Evolutionary conservation across 2,113 vertebrate species (phyloP).

Genomic region (Atrichornis clamosus): DNA sequence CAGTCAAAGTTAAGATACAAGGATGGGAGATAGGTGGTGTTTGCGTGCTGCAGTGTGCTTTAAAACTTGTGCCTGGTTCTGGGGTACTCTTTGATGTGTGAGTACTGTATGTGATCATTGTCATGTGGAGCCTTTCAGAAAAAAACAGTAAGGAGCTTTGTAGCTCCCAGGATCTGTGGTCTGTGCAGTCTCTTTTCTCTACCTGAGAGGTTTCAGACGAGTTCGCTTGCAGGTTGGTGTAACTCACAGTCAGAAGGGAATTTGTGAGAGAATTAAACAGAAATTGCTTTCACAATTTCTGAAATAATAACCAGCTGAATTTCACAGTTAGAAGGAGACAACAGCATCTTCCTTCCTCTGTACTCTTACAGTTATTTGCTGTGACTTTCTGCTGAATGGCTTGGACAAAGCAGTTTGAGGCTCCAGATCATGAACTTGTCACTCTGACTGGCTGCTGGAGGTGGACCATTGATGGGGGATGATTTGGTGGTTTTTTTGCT

Average conservation of each 20-base stretch:
- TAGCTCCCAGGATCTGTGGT: background rate
- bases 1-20: background rate
- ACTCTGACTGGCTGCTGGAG: background rate
- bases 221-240: too few species aligned
- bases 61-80: background rate
- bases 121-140: background rate
- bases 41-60: background rate
- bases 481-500: background rate
- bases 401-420: background rate
- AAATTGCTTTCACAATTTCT: background rate
- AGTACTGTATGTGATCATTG: background rate
- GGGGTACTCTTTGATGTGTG: background rate
- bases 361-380: fast-evolving
- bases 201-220: background rate
- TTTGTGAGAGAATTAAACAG: background rate
- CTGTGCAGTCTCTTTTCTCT: background rate
- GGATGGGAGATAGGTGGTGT: background rate
- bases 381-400: background rate
- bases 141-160: background rate
- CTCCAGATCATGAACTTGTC: fast-evolving
- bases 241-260: background rate
- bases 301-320: background rate
- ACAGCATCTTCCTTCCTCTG: background rate
- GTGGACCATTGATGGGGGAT: background rate
- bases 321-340: background rate